Evolutionary conservation across 2,888 invertebrate genomes (phyloP).

Genomic region (Anarsia innoxiella): DNA sequence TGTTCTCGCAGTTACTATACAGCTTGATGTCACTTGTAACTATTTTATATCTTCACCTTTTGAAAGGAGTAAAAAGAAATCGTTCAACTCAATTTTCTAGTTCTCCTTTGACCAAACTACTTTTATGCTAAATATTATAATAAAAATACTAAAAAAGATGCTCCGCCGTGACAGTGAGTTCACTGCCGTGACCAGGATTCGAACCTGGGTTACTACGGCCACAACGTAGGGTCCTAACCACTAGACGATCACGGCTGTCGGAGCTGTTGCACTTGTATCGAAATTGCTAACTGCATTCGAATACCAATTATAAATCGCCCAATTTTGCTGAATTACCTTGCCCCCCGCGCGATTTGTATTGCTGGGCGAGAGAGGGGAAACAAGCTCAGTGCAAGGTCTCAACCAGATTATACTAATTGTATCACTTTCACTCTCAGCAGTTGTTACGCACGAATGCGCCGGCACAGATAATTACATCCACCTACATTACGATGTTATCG

Average conservation of each 20-base stretch:
- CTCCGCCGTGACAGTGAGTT: conserved; percentile 9
- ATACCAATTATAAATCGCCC: conserved; percentile 4
- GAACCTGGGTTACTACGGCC: conserved; percentile 80
- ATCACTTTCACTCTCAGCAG: conserved; percentile 20
- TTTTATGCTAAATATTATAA: too few relatives aligned
- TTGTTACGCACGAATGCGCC: conserved; percentile 21
- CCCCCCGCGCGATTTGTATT: conserved; percentile 13
- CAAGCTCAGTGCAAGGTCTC: conserved; percentile 8
- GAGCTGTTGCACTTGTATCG: conserved; percentile 8
- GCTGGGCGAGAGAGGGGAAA: conserved; percentile 11
- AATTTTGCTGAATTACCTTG: conserved; percentile 13
- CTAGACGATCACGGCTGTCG: conserved; percentile 76
- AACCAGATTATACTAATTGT: conserved; percentile 12
- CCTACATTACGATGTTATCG: conserved; percentile 26
- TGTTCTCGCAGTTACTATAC: too few relatives aligned
- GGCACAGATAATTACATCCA: conserved; percentile 27
- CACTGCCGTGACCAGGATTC: conserved; percentile 56
- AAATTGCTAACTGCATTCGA: conserved; percentile 12
- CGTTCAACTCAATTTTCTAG: too few relatives aligned
- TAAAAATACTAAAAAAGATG: conserved; percentile 7
- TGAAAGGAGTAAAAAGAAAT: too few relatives aligned
- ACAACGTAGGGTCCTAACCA: conserved; percentile 82
- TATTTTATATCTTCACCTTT: too few relatives aligned
- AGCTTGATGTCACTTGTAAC: too few relatives aligned
- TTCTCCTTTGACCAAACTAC: too few relatives aligned